These are phyloP conservation scores for Hycleus cichorii DNA, from an alignment of 1,140 invertebrate species.

Conservation along the genomic window DNA sequence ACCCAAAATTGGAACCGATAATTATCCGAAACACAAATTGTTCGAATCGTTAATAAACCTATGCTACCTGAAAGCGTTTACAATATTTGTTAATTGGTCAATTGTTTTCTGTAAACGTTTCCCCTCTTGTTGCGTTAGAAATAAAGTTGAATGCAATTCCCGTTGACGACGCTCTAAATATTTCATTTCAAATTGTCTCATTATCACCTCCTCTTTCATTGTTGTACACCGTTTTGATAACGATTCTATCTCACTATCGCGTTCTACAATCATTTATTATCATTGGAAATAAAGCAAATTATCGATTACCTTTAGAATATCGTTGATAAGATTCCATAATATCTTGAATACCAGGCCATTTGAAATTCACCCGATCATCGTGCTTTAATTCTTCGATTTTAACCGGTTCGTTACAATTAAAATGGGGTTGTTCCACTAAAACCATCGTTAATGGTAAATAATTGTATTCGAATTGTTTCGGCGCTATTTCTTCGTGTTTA, in stretches of 20 bases:
- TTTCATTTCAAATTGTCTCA: slow-evolving; percentile 20
- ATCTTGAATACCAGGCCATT: slow-evolving; percentile 33
- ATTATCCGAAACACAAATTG: slow-evolving; percentile 7
- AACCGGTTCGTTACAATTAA: not conserved
- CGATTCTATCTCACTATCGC: slow-evolving; percentile 20
- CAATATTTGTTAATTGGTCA: slow-evolving; percentile 31
- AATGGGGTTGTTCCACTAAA: slow-evolving; percentile 8
- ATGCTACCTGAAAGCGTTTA: slow-evolving; percentile 33
- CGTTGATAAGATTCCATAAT: slow-evolving; percentile 29
- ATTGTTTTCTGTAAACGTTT: slow-evolving; percentile 25
- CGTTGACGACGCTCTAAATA: slow-evolving; percentile 25
- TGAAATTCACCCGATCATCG: slow-evolving; percentile 6
- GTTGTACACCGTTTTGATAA: slow-evolving; percentile 16
- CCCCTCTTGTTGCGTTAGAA: slow-evolving; percentile 25
- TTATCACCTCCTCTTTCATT: slow-evolving; percentile 22
- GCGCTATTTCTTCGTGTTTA: not conserved
- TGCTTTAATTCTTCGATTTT: slow-evolving; percentile 6
- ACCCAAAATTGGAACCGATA: not conserved
- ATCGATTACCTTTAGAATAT: slow-evolving; percentile 28
- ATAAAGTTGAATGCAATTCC: slow-evolving; percentile 23
- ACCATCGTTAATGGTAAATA: slow-evolving; percentile 20
- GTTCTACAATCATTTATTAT: slow-evolving; percentile 16
- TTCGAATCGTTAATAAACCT: slow-evolving; percentile 5
- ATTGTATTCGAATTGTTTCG: slow-evolving; percentile 9
- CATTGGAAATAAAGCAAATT: not conserved